Percentiles rank a stretch among this genome's conserved stretches.
Conservation (phyloP, 1,140 invertebrate genomes). For the Drosophila serrata region DNA sequence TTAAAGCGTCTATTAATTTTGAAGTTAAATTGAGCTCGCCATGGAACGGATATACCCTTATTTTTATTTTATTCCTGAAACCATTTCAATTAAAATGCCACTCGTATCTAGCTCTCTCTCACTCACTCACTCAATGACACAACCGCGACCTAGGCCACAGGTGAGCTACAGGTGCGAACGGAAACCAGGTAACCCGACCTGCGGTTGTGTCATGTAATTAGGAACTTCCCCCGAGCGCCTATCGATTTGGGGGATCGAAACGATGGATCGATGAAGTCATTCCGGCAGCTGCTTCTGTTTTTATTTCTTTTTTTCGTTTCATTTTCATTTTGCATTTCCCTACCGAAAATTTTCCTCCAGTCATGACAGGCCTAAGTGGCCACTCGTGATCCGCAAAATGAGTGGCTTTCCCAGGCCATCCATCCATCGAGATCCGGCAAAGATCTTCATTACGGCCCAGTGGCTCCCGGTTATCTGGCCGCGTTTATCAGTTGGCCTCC, state of each 20-base stretch:
- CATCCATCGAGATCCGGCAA: constrained; percentile 36
- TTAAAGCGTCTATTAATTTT: no score
- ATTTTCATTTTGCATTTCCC: background rate
- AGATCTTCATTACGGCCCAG: constrained; percentile 50
- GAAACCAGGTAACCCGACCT: constrained; percentile 41
- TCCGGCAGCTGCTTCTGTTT: constrained; percentile 37
- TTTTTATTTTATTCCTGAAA: constrained; percentile 6
- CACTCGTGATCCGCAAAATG: constrained; percentile 55
- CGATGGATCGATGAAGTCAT: constrained; percentile 62
- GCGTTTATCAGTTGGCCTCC: constrained; percentile 33
- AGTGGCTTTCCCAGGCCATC: constrained; percentile 67
- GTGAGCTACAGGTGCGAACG: constrained; percentile 54
- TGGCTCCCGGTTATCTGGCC: constrained; percentile 36
- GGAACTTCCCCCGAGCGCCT: constrained; percentile 62
- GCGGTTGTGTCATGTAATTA: constrained; percentile 83
- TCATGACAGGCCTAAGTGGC: constrained; percentile 61
- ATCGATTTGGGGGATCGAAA: constrained; percentile 25
- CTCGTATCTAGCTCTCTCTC: constrained; percentile 4
- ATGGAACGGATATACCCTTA: constrained; percentile 13
- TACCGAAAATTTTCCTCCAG: constrained; percentile 6
- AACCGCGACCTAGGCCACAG: constrained; percentile 23
- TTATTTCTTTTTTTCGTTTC: background rate
- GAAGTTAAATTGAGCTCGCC: no score
- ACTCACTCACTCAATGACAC: background rate
- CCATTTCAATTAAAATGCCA: constrained; percentile 81